Conservation (phyloP, 2,113 vertebrate species). For the Lonchura striata region DNA sequence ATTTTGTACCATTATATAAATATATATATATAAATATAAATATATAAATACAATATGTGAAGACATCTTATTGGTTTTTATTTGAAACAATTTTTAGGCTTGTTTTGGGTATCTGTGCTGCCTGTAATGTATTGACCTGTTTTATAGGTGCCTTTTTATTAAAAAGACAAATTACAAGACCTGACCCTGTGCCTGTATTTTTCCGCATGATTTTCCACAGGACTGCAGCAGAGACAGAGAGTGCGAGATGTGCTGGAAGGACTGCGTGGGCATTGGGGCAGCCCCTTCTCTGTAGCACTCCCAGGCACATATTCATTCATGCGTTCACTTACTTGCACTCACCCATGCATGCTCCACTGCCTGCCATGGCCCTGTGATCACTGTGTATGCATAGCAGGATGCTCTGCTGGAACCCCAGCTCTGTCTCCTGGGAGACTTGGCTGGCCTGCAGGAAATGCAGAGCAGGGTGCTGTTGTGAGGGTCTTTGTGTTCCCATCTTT, state of each 20-base stretch:
- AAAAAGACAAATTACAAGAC: slow-evolving; percentile 78
- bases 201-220: background rate
- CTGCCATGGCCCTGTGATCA: background rate
- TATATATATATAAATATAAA: slow-evolving; percentile 84
- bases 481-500: background rate
- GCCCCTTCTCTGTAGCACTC: background rate
- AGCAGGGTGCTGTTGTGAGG: background rate
- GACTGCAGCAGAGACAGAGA: background rate
- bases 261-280: background rate
- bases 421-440: background rate
- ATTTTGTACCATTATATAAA: slow-evolving; percentile 86
- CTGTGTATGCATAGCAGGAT: background rate
- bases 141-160: slow-evolving; percentile 88
- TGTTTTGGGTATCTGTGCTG: slow-evolving; percentile 85
- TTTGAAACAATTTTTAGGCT: slow-evolving; percentile 85
- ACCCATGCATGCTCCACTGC: background rate
- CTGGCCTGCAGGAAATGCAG: background rate
- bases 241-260: background rate
- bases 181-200: background rate
- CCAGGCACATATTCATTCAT: background rate
- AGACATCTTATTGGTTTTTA: slow-evolving; percentile 82
- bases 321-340: background rate
- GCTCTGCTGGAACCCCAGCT: background rate
- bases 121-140: slow-evolving; percentile 85
- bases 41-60: slow-evolving; percentile 85